phyloP scores from a whole-genome alignment of 2,888 invertebrate genomes.

The Phalangium opilio region DNA sequence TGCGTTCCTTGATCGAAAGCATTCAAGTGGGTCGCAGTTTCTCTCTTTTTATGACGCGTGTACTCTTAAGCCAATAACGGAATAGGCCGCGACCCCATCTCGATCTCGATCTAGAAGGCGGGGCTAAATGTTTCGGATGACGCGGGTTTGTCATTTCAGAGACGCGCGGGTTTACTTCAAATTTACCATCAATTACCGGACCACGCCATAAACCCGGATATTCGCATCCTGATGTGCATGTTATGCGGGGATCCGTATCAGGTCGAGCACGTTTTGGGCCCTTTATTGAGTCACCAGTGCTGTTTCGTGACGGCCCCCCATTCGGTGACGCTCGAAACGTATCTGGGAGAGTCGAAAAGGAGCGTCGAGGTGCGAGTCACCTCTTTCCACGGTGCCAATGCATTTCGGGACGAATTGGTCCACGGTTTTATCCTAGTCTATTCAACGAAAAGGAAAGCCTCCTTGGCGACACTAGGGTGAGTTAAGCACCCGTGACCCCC shows the following conservation, averaged over 20 bases:
- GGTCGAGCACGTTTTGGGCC: constrained; percentile 72
- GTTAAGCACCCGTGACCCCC: not conserved
- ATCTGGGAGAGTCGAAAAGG: constrained; percentile 67
- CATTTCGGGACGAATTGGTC: constrained; percentile 76
- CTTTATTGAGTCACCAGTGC: constrained; percentile 69
- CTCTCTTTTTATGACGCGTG: too few species aligned
- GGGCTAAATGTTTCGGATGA: too few species aligned
- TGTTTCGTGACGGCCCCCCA: constrained; percentile 63
- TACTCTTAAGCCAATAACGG: too few species aligned
- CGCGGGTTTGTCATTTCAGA: too few species aligned
- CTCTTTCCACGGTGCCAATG: constrained; percentile 62
- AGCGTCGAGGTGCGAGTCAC: constrained; percentile 36
- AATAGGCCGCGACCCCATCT: too few species aligned
- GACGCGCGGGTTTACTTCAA: constrained; percentile 56
- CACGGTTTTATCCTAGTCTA: constrained; percentile 91
- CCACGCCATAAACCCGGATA: constrained; percentile 59
- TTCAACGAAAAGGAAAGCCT: constrained; percentile 86
- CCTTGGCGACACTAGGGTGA: constrained; percentile 69
- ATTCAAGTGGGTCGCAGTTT: too few species aligned
- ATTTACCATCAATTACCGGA: constrained; percentile 58
- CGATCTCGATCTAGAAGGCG: too few species aligned
- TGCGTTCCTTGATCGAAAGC: constrained; percentile 55
- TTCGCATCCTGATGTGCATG: constrained; percentile 84
- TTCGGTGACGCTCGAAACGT: constrained; percentile 78
- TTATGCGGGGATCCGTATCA: constrained; percentile 91